Base-by-base conservation (phyloP, 2,113 vertebrate genomes). In the Sebastes fasciatus region DNA sequence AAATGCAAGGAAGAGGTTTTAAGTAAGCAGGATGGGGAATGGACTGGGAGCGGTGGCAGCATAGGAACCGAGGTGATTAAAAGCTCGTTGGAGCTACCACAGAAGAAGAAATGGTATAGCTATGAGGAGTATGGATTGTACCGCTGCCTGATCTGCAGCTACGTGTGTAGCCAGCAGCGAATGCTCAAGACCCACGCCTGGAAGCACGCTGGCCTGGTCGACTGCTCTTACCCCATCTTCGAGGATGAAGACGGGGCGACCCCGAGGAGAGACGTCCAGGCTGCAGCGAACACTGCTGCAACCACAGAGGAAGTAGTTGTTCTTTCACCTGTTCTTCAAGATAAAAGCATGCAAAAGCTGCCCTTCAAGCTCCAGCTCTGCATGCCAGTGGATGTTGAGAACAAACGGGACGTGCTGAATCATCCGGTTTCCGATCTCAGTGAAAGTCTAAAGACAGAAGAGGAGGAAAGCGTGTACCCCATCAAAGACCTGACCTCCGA, bases 171-270 rank as follows among this genome's bases (percentile, higher is more conserved):
- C 58, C 98, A 99, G 91, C 98, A 99, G 92, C 93, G 98, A 8
- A 99, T 99, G 97, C 86, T 99, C 65, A 99, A 99, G 95, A 99
- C 98, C 0, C 98, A 99, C 0, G 97, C 98, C 0, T 99, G 98
- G 98, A 99, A 99, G 79, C 98, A 99, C 0, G 98, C 98, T 0
- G 98, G 98, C 2, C 96, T 99, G 68, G 96, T 99, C 0, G 97
- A 98, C 78, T 99, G 98, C 89, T 97, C 98, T 2, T 99, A 99
- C 78, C 98, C 98, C 4, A 96, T 99, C 82, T 99, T 99, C 46
- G 98, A 99, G 85, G 97, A 98, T 19, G 97, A 99, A 84, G 94
- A 92, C 0, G 96, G 95, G 42, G 86, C 89, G 16, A 77, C 91
- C 0, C 65, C 73, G 2, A 85, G 92, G 43, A 91, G 90, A 70